Base-by-base conservation (phyloP, 1,140 invertebrate species). In the Plodia interpunctella region DNA sequence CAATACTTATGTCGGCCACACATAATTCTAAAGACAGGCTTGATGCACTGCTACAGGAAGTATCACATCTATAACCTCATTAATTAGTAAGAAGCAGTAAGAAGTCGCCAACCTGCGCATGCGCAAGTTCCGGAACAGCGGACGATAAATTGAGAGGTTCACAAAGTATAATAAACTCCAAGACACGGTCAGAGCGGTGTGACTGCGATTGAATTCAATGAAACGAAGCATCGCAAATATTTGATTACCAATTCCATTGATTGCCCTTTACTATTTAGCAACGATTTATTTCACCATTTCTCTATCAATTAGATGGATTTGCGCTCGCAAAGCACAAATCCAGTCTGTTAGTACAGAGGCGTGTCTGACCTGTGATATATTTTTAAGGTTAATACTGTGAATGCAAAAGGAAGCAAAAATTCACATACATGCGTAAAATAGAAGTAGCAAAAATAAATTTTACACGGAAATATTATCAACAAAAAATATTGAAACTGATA, bases 71-170 rank as follows among this genome's bases (percentile, higher is more conserved):
- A n/a, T 44, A 44, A 6, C 4, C 38, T 15, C 15, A 44, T 44
- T 44, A 44, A 15, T 44, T 15, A 17, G 8, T 44, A n/a, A n/a
- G 13, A 44, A 44, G 38, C 6, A 17, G 8, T 44, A n/a, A n/a
- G 13, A 44, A 44, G 38, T 44, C 38, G n/a, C 38, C 38, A 44
- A 44, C 38, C 38, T 44, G 38, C 6, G 38, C 51, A 21, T 44
- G 38, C 15, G 38, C 51, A 21, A 53, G 51, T 53, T 53, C 51
- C 51, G 51, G 51, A 53, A 53, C 51, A 53, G 51, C 51, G 51
- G 51, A 53, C 19, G 21, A 25, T n/a, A 53, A 53, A 53, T 53
- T 53, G 51, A 53, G 51, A 53, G 19, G 51, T 53, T 25, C 51
- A 25, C 19, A 25, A 53, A 25, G 19, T 25, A 53, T 20, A 20